Base-by-base conservation (phyloP, 2,113 vertebrate species). In the Gallinago undulata region DNA sequence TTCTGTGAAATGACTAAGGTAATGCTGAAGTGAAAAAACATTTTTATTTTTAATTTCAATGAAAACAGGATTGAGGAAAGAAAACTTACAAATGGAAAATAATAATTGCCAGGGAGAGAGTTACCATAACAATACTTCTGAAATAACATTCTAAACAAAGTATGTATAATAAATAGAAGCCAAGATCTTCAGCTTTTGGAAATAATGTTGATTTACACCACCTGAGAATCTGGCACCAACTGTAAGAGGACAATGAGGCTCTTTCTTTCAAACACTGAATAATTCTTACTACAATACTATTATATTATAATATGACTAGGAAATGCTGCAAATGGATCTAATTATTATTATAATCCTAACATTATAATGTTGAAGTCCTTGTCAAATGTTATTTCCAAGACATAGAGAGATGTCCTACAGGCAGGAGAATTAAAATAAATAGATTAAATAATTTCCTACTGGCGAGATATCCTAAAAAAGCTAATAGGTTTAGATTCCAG, bases 381-480 rank as follows among this genome's bases (percentile, higher is more conserved):
- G 94, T 97, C 97, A 97, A 93, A 96, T 96, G 86, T 67, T 93
- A 97, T 98, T 98, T 98, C 96, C 95, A 96, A 94, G 83, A 95
- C 94, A 76, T 70, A 96, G 93, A 97, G 90, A 97, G 97, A 98
- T 90, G 96, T 95, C 87, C 75, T 96, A 97, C 96, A 98, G 97
- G 93, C 94, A 95, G 90, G 79, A 91, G 55, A 98, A 97, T 97
- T 97, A 97, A 97, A 98, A 97, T 97, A 97, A 98, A 92, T 94
- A 97, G 95, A 97, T 97, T 98, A 97, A 98, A 86, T 97, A 97
- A 97, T 98, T 98, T 98, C 96, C 97, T 97, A 95, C 85, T 92
- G 80, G 69, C 8, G 37, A 97, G 91, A 97, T 93, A 97, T 80
- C 59, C 73, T 97, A 97, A 97, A 97, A 97, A 97, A 96, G 90